phyloP scores from a whole-genome alignment of 2,888 invertebrate genomes.

The Phalera bucephala region DNA sequence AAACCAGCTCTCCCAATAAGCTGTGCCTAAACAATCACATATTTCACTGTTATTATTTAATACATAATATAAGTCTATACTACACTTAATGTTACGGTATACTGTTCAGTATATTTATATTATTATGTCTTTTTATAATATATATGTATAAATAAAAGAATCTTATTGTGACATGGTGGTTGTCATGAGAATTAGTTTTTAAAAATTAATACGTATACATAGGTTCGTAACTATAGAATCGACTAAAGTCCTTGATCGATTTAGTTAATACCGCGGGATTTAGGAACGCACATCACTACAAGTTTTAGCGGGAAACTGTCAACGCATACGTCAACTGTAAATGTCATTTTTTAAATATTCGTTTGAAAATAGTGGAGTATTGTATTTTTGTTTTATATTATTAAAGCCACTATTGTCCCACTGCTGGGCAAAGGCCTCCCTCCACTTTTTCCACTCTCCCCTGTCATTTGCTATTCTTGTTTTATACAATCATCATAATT shows the following conservation, averaged over 20 bases:
- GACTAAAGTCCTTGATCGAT: conserved; percentile 22
- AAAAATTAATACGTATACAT: conserved; percentile 45
- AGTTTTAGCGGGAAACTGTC: neutral
- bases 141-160: conserved; percentile 34
- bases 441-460: too few relatives aligned
- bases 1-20: too few relatives aligned
- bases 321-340: conserved; percentile 11
- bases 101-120: conserved; percentile 53
- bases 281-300: conserved; percentile 22
- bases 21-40: neutral
- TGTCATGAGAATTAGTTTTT: conserved; percentile 40
- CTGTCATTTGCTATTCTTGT: too few relatives aligned
- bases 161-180: conserved; percentile 38
- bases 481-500: too few relatives aligned
- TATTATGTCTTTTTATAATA: conserved; percentile 40
- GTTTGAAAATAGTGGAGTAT: too few relatives aligned
- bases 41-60: conserved; percentile 3
- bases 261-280: conserved; percentile 5
- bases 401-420: too few relatives aligned
- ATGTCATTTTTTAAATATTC: too few relatives aligned
- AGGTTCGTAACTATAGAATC: conserved; percentile 29
- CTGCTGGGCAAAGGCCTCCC: too few relatives aligned
- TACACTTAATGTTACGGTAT: conserved; percentile 55
- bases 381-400: too few relatives aligned
- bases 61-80: conserved; percentile 15